Evolutionary conservation across 2,888 invertebrate species (phyloP), one percentile per base, ranked within the genome.

Genomic region (Helobdella robusta): DNA sequence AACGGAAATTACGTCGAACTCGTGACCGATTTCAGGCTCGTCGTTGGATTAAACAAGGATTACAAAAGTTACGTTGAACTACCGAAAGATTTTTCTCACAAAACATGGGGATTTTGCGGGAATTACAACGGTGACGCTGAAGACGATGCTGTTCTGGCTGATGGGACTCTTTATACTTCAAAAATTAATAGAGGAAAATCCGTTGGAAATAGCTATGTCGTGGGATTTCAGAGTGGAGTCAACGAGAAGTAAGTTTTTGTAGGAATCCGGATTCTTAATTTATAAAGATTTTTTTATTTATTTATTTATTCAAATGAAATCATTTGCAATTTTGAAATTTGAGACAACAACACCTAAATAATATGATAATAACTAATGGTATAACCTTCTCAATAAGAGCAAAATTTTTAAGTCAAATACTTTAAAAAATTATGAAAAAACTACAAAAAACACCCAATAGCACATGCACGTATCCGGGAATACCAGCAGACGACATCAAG

Each of bases 61-160:
- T 36, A 18, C n/a, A 59, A 32, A 35, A 59, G 11, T 6, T 23
- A 5, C 35, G 18, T 59, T 4, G 35, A 59, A 35, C 23, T 59
- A 3, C 59, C 59, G 8, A 25, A 32, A 6, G 18, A 8, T 34
- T 59, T 35, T 36, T 34, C 40, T 20, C 36, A 23, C 35, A 6
- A 4, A 3, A 59, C 59, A 3, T 11, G 18, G 4, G 59, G 59
- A 18, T 59, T 59, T 32, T 59, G 59, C 20, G 59, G 59, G 11
- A 59, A 59, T 32, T 59, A 30, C 32, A 36, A 59, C 20, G 59
- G 59, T 15, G 20, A 59, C 40, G 23, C 15, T 15, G 11, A 40
- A 40, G n/a, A 40, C n/a, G 44, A 40, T n/a, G 11, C n/a, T 11
- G n/a, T n/a, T 15, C 44, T 40, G 11, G 44, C 44, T n/a, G 44